These are phyloP conservation scores for Drosophila nr. medialis DNA, from an alignment of 2,888 invertebrate genomes.

Conservation along the genomic window DNA sequence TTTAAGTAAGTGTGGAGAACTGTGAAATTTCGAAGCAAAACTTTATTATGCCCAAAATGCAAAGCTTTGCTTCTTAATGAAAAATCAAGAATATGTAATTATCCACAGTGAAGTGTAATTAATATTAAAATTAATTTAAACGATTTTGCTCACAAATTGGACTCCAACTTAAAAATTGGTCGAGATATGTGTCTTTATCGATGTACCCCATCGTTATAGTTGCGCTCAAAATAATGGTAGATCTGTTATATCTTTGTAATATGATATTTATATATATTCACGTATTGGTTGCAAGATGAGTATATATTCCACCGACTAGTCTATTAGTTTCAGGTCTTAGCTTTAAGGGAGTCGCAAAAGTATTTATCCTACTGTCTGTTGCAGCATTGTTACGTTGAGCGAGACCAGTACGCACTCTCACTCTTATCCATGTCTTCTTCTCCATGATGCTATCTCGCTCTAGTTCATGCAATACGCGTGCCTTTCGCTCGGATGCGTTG, in stretches of 20 bases:
- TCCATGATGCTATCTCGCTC: slow-evolving; percentile 1
- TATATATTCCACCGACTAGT: not conserved
- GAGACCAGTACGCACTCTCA: not conserved
- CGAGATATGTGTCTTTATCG: not conserved
- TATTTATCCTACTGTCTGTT: not conserved
- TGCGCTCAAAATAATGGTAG: not conserved
- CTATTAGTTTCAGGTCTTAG: not conserved
- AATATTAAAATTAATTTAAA: not conserved
- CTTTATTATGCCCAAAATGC: not conserved
- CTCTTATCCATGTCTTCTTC: not conserved
- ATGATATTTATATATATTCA: too few species aligned
- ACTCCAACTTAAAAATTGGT: too few species aligned
- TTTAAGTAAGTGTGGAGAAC: not conserved
- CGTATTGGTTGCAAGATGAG: not conserved
- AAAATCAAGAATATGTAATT: not conserved
- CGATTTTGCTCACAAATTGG: not conserved
- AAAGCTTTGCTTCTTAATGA: not conserved
- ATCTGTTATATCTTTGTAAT: not conserved
- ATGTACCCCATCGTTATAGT: not conserved
- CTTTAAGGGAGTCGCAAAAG: not conserved
- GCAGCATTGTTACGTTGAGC: not conserved
- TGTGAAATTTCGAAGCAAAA: not conserved
- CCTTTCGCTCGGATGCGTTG: not conserved
- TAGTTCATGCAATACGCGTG: not conserved
- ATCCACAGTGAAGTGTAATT: not conserved